phyloP scores from a whole-genome alignment of 2,113 vertebrate species.

The Podiceps cristatus region DNA sequence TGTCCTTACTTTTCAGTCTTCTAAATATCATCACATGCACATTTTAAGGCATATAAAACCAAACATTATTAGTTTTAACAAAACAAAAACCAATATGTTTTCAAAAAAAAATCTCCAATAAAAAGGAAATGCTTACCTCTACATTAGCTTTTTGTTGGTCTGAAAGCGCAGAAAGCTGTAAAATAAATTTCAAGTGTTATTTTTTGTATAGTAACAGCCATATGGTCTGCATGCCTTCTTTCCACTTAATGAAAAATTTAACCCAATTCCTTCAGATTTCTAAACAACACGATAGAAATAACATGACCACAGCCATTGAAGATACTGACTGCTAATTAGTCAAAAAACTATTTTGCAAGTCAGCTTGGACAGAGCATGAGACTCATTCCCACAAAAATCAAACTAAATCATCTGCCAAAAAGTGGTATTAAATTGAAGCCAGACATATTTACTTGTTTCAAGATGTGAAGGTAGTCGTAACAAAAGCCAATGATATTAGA shows the following conservation, averaged over 20 bases:
- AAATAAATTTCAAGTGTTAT: slow-evolving; percentile 25
- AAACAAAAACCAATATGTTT: background rate
- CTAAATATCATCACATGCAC: background rate
- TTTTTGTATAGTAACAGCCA: background rate
- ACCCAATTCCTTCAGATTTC: background rate
- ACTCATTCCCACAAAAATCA: background rate
- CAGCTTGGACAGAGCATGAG: background rate
- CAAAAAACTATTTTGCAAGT: background rate
- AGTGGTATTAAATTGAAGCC: background rate
- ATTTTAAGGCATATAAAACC: background rate
- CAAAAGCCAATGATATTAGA: slow-evolving; percentile 96
- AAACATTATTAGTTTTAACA: background rate
- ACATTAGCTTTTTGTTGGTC: slow-evolving; percentile 93
- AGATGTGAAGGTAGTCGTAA: slow-evolving; percentile 96
- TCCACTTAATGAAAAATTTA: background rate
- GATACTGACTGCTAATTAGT: background rate
- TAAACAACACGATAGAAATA: background rate
- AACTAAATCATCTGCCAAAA: background rate
- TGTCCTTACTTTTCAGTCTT: background rate
- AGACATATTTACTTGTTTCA: slow-evolving; percentile 88
- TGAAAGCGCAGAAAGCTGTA: slow-evolving; percentile 88
- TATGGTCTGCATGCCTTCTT: background rate
- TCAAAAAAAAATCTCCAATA: background rate
- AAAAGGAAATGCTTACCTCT: slow-evolving; percentile 83
- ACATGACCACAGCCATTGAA: background rate